Evolutionary conservation across 2,113 vertebrate genomes (phyloP), one percentile per base, ranked within the genome.

Genomic region (Poeciliopsis prolifica): DNA sequence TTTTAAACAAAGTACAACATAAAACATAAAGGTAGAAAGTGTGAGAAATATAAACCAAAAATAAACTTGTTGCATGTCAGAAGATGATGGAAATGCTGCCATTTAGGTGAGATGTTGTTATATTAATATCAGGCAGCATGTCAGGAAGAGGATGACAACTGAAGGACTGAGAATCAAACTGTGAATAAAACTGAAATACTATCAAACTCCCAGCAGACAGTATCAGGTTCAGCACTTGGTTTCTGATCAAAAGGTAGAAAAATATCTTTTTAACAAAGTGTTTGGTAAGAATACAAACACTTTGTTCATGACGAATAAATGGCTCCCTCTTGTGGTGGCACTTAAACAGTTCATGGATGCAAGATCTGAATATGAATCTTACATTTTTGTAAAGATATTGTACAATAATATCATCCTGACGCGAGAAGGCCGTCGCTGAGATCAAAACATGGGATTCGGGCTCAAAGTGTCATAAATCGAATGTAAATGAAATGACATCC

Each of bases 401-500:
- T 1, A 4, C 22, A 67, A 44, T 40, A 44, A 58, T 58, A 10
- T 8, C 51, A 58, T 10, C 51, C 51, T 58, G 7, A 11, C 9
- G 17, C 10, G 51, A 58, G 51, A 58, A 11, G 10, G 11, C 35
- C 35, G 2, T 37, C 2, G 35, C 10, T 12, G 0, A 37, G 35
- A 29, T 26, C 60, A 61, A 48, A 44, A 12, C 24, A 24, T 37
- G 10, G 51, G 2, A 24, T 17, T 24, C 22, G 22, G 48, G 22
- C 48, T 5, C 48, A 58, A 17, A 48, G 51, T 65, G 5, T 95
- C 64, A 95, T 1, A 90, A 24, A 33, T 94, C 88, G 91, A 96
- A 97, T 1, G 92, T 91, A 37, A 94, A 96, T 0, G 96, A 93
- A 42, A 98, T 95, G n/a, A 98, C 94, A 79, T 97, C 97, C 19